Percentiles rank a stretch among this genome's conserved stretches.
These are phyloP conservation scores for Caenorhabditis sinica DNA, from an alignment of 2,888 invertebrate species.

Conservation along the genomic window DNA sequence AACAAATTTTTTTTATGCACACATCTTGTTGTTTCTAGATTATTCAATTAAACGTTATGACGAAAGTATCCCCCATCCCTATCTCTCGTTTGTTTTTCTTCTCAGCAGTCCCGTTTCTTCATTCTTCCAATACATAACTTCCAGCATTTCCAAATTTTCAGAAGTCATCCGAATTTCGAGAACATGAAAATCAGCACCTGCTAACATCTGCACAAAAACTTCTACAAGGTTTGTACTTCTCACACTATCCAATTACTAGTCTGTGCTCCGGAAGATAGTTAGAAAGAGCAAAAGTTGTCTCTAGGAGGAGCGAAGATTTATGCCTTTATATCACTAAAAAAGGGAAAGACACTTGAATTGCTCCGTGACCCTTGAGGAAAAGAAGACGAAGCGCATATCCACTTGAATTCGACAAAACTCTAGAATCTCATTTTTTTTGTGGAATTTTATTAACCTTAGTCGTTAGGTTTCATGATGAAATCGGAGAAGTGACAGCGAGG, in stretches of 20 bases:
- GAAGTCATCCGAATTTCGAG: conserved; percentile 3
- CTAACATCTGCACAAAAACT: conserved; percentile 8
- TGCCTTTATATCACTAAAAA: conserved; percentile 39
- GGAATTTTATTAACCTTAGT: conserved; percentile 47
- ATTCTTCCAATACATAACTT: conserved; percentile 14
- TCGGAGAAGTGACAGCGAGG: conserved; percentile 10
- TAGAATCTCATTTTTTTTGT: conserved; percentile 38
- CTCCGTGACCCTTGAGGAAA: conserved; percentile 53
- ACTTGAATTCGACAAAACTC: conserved; percentile 41
- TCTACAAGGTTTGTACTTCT: conserved; percentile 28
- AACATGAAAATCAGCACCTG: conserved; percentile 34
- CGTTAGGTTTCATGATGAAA: conserved; percentile 37
- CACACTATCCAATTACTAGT: conserved; percentile 13
- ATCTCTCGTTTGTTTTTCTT: conserved; percentile 21
- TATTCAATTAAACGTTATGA: conserved; percentile 45
- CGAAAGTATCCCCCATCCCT: conserved; percentile 19
- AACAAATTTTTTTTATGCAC: conserved; percentile 17
- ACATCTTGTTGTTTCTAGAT: conserved; percentile 40
- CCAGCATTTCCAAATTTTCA: conserved; percentile 4
- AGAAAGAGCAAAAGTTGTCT: conserved; percentile 31
- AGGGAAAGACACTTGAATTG: conserved; percentile 47
- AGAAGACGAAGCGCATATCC: conserved; percentile 42
- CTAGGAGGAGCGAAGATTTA: conserved; percentile 18
- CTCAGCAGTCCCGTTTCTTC: conserved; percentile 1
- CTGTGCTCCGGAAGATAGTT: not conserved